Conservation (phyloP, 92 coral and sea anemone genomes). For the Epizoanthus fatuus region DNA sequence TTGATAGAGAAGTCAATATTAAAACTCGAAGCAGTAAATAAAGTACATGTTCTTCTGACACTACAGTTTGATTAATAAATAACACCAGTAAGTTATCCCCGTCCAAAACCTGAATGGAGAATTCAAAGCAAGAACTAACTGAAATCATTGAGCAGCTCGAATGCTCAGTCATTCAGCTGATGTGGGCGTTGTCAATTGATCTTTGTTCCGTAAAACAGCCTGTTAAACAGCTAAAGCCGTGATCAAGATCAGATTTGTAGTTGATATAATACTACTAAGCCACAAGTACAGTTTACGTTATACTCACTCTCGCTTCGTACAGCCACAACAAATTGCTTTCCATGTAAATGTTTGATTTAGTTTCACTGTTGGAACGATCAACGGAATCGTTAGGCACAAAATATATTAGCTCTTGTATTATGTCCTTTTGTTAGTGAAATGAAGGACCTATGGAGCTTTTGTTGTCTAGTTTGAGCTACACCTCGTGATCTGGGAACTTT, state of each 20-base stretch:
- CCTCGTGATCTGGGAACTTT: not conserved
- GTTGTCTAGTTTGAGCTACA: not conserved
- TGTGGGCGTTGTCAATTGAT: constrained; percentile 20
- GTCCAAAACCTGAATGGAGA: not conserved
- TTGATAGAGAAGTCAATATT: too few relatives aligned
- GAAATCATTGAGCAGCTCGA: too few relatives aligned
- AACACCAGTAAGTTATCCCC: too few relatives aligned
- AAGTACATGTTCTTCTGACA: too few relatives aligned
- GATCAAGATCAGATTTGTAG: constrained; percentile 5
- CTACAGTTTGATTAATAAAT: too few relatives aligned
- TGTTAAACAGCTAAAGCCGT: not conserved
- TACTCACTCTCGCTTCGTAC: constrained; percentile 3
- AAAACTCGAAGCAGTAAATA: too few relatives aligned
- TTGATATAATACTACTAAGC: constrained; percentile 1
- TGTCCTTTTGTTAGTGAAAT: constrained; percentile 21
- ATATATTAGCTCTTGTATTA: not conserved
- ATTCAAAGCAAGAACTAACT: not conserved
- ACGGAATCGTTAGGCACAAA: not conserved
- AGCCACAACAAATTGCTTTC: not conserved
- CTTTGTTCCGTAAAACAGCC: not conserved
- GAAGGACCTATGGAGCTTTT: constrained; percentile 1
- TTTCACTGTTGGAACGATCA: not conserved
- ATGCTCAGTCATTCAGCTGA: not conserved
- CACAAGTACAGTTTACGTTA: not conserved
- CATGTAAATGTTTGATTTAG: constrained; percentile 1